Conservation (phyloP, 2,797 vertebrate genomes). For the Australoheros facetus region DNA sequence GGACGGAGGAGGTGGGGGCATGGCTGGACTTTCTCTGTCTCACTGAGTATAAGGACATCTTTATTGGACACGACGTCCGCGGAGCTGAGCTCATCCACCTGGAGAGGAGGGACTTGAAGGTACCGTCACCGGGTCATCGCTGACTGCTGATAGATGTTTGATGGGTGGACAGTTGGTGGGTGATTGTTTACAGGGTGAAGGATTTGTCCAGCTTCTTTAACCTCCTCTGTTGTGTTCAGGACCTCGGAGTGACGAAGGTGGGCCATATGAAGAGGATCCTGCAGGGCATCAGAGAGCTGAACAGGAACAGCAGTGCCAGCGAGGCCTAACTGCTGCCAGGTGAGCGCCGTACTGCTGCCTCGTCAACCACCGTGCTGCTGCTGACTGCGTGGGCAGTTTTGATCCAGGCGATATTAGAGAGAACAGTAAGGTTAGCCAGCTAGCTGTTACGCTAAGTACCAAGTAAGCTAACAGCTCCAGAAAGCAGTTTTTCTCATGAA, state of each 20-base stretch:
- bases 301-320: conserved; percentile 85
- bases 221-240: conserved; percentile 75
- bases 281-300: conserved; percentile 93
- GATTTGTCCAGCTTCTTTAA: neutral
- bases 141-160: neutral
- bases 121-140: conserved; percentile 53
- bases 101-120: conserved; percentile 98
- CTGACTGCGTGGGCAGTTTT: too few relatives aligned
- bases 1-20: conserved; percentile 94
- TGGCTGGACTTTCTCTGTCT: conserved; percentile 97
- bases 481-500: too few relatives aligned
- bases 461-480: too few relatives aligned
- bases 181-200: neutral
- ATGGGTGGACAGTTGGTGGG: neutral
- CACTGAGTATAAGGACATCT: conserved; percentile 97
- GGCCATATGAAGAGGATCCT: conserved; percentile 98
- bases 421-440: too few relatives aligned
- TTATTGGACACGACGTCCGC: conserved; percentile 93
- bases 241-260: conserved; percentile 96
- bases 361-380: too few relatives aligned
- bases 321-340: conserved; percentile 79
- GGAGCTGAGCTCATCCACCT: conserved; percentile 96
- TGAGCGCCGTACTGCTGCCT: neutral
- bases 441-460: too few relatives aligned
- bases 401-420: too few relatives aligned